Evolutionary conservation across 2,797 vertebrate genomes (phyloP), one percentile per base, ranked within the genome.

Genomic region (Pygocentrus nattereri): DNA sequence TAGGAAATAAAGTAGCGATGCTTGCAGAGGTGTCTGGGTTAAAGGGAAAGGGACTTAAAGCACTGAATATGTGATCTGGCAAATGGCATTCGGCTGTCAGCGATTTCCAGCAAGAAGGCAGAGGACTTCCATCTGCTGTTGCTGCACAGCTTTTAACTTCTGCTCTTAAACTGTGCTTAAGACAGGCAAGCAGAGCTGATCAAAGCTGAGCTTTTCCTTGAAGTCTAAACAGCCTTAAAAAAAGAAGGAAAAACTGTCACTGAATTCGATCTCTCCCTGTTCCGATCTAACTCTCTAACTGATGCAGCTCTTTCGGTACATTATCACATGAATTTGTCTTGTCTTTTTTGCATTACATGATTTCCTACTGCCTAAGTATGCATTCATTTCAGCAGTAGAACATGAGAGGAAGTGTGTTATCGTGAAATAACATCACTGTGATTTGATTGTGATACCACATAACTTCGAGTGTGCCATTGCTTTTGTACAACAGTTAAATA

Each of bases 1-100:
- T 80, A 69, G 75, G 83, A 91, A 90, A 90, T 85, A 85, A 85
- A 84, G 75, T 84, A 81, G 50, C 79, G 79, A 85, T 85, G 21
- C 62, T 6, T 3, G 18, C 83, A 75, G 82, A 82, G 58, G 50
- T 47, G 18, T 74, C 59, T 41, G 73, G 52, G 62, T 79, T 16
- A 59, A 76, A 54, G 38, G 41, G 16, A 59, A 76, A 54, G 38
- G 41, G 64, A 54, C 72, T 69, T 11, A 47, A 61, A 65, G 65
- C 65, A 23, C n/a, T 77, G 80, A 81, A 79, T 73, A 41, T 59
- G 23, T 76, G 79, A 84, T 80, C 70, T 77, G 74, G 80, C 79
- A 85, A 78, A 86, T 82, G 81, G 62, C 23, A 23, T 75, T 61
- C 64, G 84, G 78, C 71, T 88, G 83, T 83, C 75, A 78, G 74